Percentiles rank a stretch among this genome's conserved stretches.
Evolutionary conservation across 2,888 invertebrate species (phyloP).

Genomic region (Clostera curtula): DNA sequence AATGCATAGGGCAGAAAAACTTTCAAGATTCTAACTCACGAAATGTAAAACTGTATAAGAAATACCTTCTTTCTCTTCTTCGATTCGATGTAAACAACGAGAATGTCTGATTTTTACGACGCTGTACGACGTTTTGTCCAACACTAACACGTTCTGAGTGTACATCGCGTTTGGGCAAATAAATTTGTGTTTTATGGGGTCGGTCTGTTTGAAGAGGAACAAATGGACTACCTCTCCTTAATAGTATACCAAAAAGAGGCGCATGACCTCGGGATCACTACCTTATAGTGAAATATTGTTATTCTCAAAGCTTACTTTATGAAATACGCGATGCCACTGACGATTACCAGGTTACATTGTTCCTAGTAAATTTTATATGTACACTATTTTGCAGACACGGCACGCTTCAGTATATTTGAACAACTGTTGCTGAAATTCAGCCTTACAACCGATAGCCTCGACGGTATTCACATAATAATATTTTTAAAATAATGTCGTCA

Average conservation of each 20-base stretch:
- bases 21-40: too few relatives aligned
- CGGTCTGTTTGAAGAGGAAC: conserved; percentile 8
- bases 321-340: conserved; percentile 26
- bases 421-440: conserved; percentile 55
- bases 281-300: conserved; percentile 2
- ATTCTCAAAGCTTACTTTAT: conserved; percentile 16
- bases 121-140: conserved; percentile 47
- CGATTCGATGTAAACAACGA: conserved; percentile 51
- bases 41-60: too few relatives aligned
- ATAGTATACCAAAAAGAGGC: not conserved
- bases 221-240: conserved; percentile 1
- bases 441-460: conserved; percentile 27
- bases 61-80: conserved; percentile 55
- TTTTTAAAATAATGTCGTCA: conserved; percentile 30
- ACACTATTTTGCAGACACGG: conserved; percentile 34
- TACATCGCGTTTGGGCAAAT: conserved; percentile 35
- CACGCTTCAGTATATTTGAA: conserved; percentile 55
- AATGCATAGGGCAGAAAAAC: too few relatives aligned
- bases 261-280: conserved; percentile 1
- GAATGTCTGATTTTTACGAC: conserved; percentile 56
- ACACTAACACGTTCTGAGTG: conserved; percentile 44
- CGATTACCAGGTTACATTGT: conserved; percentile 11
- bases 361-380: conserved; percentile 11
- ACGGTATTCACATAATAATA: conserved; percentile 23
- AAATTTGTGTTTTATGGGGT: conserved; percentile 1